phyloP scores from a whole-genome alignment of 2,797 vertebrate species.

The Chaetophractus vellerosus region DNA sequence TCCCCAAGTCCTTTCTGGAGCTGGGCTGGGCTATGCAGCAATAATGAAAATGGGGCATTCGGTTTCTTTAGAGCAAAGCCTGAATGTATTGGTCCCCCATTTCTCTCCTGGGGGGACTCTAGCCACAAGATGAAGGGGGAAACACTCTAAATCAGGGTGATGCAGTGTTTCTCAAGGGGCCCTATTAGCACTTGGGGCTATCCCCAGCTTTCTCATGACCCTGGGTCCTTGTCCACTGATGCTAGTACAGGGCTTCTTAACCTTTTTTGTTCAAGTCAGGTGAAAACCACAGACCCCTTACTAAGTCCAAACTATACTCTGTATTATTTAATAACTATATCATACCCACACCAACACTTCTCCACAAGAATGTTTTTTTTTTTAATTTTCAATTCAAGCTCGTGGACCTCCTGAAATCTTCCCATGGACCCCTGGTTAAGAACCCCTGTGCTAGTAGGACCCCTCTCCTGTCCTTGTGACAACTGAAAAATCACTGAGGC shows the following conservation, averaged over 20 bases:
- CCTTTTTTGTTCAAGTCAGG: too few relatives aligned
- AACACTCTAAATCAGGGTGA: neutral
- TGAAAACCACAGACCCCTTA: too few relatives aligned
- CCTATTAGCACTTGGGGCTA: neutral
- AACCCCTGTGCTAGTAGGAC: neutral
- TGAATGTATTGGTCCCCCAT: neutral
- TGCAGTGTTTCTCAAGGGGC: neutral
- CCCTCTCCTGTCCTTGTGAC: neutral
- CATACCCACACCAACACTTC: too few relatives aligned
- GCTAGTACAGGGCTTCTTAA: too few relatives aligned
- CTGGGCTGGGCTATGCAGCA: neutral
- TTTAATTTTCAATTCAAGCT: too few relatives aligned
- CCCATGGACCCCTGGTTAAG: too few relatives aligned
- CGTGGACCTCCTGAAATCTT: too few relatives aligned
- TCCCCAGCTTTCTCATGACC: neutral
- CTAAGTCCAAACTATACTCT: too few relatives aligned
- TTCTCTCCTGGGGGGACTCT: neutral
- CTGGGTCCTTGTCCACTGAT: neutral
- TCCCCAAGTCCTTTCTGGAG: neutral
- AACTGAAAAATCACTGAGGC: neutral
- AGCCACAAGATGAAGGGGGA: neutral
- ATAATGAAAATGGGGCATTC: neutral
- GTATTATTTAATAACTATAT: too few relatives aligned
- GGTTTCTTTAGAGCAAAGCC: neutral
- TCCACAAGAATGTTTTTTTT: too few relatives aligned